These are phyloP conservation scores for Mustelus asterias DNA, from an alignment of 2,113 vertebrate genomes.

Conservation along the genomic window DNA sequence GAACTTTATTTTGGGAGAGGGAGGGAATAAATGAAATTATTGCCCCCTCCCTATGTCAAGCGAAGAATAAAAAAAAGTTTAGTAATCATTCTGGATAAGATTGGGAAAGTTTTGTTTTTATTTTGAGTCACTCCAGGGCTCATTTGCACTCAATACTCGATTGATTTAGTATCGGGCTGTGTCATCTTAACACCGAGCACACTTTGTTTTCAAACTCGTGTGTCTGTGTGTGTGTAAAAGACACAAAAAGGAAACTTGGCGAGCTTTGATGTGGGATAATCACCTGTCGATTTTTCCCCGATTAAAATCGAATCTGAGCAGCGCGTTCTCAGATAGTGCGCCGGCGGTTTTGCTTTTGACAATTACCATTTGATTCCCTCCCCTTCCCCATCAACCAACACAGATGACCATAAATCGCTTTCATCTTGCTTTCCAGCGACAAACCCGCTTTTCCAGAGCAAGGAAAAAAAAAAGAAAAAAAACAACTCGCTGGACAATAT, in stretches of 20 bases:
- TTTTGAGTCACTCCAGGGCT: neutral
- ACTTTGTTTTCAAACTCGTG: neutral
- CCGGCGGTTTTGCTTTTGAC: neutral
- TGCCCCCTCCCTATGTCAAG: neutral
- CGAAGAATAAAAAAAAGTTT: neutral
- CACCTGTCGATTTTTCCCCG: conserved; percentile 12
- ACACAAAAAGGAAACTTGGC: neutral
- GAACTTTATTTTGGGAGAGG: neutral
- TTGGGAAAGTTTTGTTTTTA: neutral
- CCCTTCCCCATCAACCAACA: neutral
- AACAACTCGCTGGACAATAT: neutral
- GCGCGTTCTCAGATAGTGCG: neutral
- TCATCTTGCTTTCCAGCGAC: neutral
- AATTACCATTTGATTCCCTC: neutral
- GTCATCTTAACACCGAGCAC: neutral
- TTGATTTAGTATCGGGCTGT: neutral
- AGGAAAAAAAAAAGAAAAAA: neutral
- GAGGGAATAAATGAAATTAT: neutral
- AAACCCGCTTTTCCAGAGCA: neutral
- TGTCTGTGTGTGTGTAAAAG: neutral
- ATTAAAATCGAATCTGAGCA: neutral
- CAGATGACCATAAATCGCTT: neutral
- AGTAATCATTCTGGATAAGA: neutral
- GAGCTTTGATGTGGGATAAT: neutral
- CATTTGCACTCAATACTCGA: neutral